phyloP scores from a whole-genome alignment of 1,140 invertebrate genomes.

The Solenopsis invicta region DNA sequence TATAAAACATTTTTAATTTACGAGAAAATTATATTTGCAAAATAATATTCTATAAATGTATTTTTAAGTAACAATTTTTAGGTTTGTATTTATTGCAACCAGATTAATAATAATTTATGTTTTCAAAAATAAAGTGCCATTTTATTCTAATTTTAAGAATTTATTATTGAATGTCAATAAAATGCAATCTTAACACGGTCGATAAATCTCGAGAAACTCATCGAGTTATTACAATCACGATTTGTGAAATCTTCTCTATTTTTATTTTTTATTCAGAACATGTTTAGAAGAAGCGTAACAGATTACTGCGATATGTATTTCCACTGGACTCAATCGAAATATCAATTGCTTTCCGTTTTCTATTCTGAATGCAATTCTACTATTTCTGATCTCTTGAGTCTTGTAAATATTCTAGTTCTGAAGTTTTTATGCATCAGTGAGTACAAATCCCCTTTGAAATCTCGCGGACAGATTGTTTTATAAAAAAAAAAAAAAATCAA shows the following conservation, averaged over 20 bases:
- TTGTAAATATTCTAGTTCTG: slow-evolving; percentile 30
- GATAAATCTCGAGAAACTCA: background rate
- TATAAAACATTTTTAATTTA: no score
- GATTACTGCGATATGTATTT: background rate
- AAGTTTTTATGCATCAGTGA: background rate
- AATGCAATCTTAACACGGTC: background rate
- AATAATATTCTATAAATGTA: no score
- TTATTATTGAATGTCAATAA: background rate
- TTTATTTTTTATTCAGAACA: background rate
- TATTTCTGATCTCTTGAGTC: slow-evolving; percentile 2
- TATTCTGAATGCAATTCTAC: background rate
- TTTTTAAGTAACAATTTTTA: no score
- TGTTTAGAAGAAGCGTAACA: background rate
- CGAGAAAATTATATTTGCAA: no score
- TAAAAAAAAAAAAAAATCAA: slow-evolving; percentile 10
- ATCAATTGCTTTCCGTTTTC: slow-evolving; percentile 19
- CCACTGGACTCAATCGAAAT: background rate
- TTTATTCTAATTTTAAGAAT: background rate
- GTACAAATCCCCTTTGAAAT: background rate
- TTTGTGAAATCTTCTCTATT: background rate
- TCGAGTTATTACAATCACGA: background rate
- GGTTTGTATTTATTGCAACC: background rate
- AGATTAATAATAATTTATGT: background rate
- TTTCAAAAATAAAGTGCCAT: background rate
- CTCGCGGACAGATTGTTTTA: background rate